Percentiles rank a stretch among this genome's conserved stretches.
Conservation (phyloP, 2,888 invertebrate species). For the Dicyrtoma fusca region DNA sequence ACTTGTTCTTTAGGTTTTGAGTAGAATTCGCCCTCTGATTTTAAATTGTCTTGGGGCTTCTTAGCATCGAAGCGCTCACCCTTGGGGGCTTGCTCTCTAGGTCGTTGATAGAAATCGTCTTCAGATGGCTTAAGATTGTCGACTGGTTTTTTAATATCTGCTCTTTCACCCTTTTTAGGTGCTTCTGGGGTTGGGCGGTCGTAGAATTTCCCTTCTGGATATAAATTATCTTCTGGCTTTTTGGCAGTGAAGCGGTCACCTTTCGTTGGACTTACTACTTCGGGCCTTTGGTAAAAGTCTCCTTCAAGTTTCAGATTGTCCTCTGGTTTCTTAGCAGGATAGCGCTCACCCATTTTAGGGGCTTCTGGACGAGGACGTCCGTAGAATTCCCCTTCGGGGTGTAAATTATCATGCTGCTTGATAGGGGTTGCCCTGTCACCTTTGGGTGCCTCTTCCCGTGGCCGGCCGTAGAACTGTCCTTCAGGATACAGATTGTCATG, state of each 20-base stretch:
- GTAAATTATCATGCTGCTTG: constrained; percentile 54
- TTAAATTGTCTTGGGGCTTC: constrained; percentile 61
- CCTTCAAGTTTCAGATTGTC: constrained; percentile 65
- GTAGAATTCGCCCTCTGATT: constrained; percentile 61
- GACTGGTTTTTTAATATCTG: constrained; percentile 60
- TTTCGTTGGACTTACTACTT: constrained; percentile 38
- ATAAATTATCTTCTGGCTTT: constrained; percentile 68
- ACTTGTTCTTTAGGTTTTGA: constrained; percentile 57
- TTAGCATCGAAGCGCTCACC: constrained; percentile 58
- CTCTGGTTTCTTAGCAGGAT: constrained; percentile 61
- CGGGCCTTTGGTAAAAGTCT: constrained; percentile 61
- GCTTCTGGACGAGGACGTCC: constrained; percentile 58
- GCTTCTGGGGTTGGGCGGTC: not conserved
- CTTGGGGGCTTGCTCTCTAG: constrained; percentile 60
- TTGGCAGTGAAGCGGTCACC: constrained; percentile 39
- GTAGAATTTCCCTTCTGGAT: constrained; percentile 66
- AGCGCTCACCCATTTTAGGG: constrained; percentile 58
- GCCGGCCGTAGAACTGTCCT: constrained; percentile 65
- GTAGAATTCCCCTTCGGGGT: constrained; percentile 65
- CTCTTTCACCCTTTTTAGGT: constrained; percentile 37
- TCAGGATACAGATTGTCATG: constrained; percentile 59
- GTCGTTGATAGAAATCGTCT: constrained; percentile 23
- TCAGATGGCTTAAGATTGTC: constrained; percentile 64
- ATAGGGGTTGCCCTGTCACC: constrained; percentile 58
- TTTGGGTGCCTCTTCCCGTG: constrained; percentile 58